Conservation (phyloP, 53 echinoderm and acorn worm genomes). For the Arbacia lixula region DNA sequence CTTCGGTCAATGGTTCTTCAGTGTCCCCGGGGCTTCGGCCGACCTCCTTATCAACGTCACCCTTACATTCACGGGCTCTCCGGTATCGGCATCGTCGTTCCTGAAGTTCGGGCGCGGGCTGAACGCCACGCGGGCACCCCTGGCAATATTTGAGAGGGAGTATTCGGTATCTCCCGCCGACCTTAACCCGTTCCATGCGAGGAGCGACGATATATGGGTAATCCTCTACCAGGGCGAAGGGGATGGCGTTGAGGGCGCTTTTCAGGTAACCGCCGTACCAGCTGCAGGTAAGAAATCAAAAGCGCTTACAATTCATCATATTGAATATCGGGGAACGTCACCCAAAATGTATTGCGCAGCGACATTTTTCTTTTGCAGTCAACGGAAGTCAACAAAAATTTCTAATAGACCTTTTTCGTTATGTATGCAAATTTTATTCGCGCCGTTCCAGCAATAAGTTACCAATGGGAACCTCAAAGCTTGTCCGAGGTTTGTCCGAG, state of each 20-base stretch:
- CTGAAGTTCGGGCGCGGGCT: constrained; percentile 34
- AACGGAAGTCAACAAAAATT: no score
- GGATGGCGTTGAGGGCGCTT: background rate
- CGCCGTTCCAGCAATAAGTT: no score
- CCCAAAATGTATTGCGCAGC: no score
- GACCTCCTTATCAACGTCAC: constrained; percentile 23
- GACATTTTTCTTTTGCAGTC: no score
- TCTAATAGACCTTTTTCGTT: no score
- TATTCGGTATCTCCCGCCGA: background rate
- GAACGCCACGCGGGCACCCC: constrained; percentile 19
- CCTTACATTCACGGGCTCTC: background rate
- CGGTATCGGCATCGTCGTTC: background rate
- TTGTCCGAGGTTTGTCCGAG: no score
- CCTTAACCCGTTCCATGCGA: constrained; percentile 33
- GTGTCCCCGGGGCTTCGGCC: constrained; percentile 6
- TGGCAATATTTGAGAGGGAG: background rate
- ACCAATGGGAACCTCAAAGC: no score
- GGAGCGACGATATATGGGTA: constrained; percentile 13
- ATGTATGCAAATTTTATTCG: no score
- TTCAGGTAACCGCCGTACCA: constrained; percentile 10
- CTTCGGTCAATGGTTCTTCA: constrained; percentile 26
- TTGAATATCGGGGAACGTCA: no score
- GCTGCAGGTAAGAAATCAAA: constrained; percentile 15
- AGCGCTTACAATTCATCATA: no score
- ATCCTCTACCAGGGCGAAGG: constrained; percentile 12